Evolutionary conservation across 2,797 vertebrate genomes (phyloP), one percentile per base, ranked within the genome.

Genomic region (Melanotaenia pygmaea): DNA sequence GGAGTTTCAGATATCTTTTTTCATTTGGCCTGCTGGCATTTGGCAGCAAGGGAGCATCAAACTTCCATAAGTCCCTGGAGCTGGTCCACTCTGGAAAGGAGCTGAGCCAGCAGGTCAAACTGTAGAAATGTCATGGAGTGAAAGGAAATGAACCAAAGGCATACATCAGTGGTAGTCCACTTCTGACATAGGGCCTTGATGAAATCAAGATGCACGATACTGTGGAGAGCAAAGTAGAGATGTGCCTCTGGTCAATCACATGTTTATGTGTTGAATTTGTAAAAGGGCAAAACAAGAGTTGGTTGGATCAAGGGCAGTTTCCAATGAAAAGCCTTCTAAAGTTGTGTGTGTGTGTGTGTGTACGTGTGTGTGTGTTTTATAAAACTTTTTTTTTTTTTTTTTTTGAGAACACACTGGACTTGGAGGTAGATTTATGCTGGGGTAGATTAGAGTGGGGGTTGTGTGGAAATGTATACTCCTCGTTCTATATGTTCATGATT

Each of bases 1-100:
- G 85, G 83, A 89, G 77, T 88, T 93, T 90, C 80, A 87, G 72
- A 81, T 89, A 88, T 90, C 84, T 88, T 87, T 92, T 90, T 89
- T 89, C 88, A 86, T 77, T 57, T 67, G 86, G 86, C 90, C 89
- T 89, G 82, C 86, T 91, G 91, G 86, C 90, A 89, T 92, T 92
- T 92, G 88, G 88, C 91, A 91, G 81, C 81, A 24, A 88, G 88
- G 87, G 91, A 89, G 80, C 86, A 88, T 94, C 89, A 90, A 93
- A 92, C 84, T 91, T 85, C 84, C 79, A 89, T 82, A 88, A 88
- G 86, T 92, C 91, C 86, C 87, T 56, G 34, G 88, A 86, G 91
- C 76, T 75, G 68, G 80, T 84, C 66, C 73, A 86, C 80, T 87
- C 78, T 77, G 70, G 80, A 87, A 92, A 93, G 91, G 86, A 89